These are phyloP conservation scores for Glossophaga mutica DNA, from an alignment of 2,797 vertebrate genomes.

Conservation along the genomic window DNA sequence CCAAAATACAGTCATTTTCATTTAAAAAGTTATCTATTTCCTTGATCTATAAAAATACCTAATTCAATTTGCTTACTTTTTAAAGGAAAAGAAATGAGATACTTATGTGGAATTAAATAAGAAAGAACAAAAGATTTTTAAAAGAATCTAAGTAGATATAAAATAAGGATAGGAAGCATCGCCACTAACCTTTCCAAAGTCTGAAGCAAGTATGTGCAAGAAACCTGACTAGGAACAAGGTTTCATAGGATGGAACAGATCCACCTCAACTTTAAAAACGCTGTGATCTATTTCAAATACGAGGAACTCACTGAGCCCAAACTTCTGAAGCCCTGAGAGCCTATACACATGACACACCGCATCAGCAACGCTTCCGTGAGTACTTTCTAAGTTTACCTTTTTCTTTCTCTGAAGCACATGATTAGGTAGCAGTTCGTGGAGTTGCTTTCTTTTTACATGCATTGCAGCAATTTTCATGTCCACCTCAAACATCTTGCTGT, in stretches of 20 bases:
- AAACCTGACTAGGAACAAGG: not conserved
- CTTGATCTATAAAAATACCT: not conserved
- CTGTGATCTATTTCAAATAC: not conserved
- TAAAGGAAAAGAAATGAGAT: not conserved
- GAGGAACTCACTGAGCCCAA: not conserved
- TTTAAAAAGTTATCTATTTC: not conserved
- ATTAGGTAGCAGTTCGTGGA: slow-evolving; percentile 89
- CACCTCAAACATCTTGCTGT: slow-evolving; percentile 91
- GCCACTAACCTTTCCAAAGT: not conserved
- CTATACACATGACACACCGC: not conserved
- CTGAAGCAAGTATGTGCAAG: not conserved
- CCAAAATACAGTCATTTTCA: not conserved
- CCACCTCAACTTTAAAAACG: not conserved
- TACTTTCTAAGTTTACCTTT: slow-evolving; percentile 82
- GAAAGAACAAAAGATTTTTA: not conserved
- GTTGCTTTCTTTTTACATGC: slow-evolving; percentile 89
- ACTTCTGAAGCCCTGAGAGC: not conserved
- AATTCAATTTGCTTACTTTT: slow-evolving; percentile 7
- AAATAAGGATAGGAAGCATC: not conserved
- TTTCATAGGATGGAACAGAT: not conserved
- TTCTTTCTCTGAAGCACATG: slow-evolving; percentile 88
- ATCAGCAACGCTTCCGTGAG: slow-evolving; percentile 28
- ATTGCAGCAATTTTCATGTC: slow-evolving; percentile 93
- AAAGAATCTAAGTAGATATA: not conserved
- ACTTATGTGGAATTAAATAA: not conserved